Conservation (phyloP, 2,113 vertebrate genomes). For the Vimba vimba region DNA sequence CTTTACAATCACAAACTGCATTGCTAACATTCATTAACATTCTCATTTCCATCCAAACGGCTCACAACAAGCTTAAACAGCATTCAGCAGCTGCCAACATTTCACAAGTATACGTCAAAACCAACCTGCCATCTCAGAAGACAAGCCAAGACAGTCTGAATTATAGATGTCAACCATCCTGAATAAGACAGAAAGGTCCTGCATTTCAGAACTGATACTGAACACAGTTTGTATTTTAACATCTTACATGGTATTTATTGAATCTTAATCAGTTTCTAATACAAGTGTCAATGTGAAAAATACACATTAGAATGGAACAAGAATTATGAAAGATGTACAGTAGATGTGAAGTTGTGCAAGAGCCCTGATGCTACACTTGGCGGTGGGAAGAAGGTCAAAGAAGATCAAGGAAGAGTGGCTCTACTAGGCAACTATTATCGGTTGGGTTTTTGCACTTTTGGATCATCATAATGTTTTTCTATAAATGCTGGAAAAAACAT, state of each 20-base stretch:
- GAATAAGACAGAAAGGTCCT: background rate
- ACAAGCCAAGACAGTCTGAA: background rate
- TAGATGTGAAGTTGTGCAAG: background rate
- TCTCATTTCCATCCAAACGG: background rate
- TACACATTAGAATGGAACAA: background rate
- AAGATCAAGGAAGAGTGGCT: background rate
- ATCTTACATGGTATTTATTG: background rate
- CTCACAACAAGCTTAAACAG: background rate
- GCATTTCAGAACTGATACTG: background rate
- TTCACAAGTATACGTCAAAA: background rate
- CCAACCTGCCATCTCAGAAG: constrained; percentile 4
- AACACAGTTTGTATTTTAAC: background rate
- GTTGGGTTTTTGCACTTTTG: background rate
- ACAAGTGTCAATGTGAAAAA: background rate
- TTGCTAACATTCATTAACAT: background rate
- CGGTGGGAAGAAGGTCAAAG: background rate
- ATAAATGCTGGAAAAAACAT: background rate
- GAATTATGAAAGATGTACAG: background rate
- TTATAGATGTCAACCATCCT: background rate
- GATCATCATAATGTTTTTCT: background rate
- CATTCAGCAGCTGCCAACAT: background rate
- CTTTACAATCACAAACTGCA: background rate
- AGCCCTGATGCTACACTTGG: background rate
- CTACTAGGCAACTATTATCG: background rate
- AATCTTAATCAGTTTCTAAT: background rate